These are phyloP conservation scores for Caracal caracal DNA, from an alignment of 2,113 vertebrate genomes.

Conservation along the genomic window DNA sequence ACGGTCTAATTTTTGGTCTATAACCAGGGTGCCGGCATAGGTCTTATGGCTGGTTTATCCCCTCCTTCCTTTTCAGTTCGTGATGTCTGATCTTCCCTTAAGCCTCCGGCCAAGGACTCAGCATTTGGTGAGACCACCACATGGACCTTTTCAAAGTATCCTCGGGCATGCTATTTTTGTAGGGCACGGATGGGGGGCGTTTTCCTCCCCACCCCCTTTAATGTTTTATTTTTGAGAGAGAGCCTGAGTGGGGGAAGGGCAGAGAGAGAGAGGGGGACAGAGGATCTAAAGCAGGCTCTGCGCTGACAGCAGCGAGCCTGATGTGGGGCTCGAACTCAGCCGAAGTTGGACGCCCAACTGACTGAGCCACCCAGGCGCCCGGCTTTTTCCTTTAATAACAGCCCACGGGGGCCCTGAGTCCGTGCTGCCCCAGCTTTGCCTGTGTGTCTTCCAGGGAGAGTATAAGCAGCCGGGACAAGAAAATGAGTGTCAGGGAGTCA, in stretches of 20 bases:
- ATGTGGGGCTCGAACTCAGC: too few relatives aligned
- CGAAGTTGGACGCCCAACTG: too few relatives aligned
- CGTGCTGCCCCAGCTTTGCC: not conserved
- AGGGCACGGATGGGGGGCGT: not conserved
- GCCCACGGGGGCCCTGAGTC: not conserved
- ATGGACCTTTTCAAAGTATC: not conserved
- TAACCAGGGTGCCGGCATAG: not conserved
- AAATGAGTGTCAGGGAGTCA: not conserved
- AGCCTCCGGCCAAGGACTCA: not conserved
- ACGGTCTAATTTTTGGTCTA: not conserved
- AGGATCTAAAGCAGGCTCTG: too few relatives aligned
- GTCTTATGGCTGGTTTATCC: accelerated
- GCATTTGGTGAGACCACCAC: not conserved
- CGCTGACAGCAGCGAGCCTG: too few relatives aligned
- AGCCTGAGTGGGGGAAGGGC: too few relatives aligned
- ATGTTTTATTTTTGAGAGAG: too few relatives aligned
- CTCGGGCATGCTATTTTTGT: not conserved
- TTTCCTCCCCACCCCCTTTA: not conserved
- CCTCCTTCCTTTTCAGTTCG: not conserved
- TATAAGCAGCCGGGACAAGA: not conserved
- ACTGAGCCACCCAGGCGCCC: too few relatives aligned
- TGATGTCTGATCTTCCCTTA: not conserved
- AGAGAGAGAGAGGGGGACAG: too few relatives aligned
- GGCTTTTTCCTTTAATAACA: not conserved
- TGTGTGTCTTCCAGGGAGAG: not conserved